Percentiles rank a stretch among this genome's conserved stretches.
These are phyloP conservation scores for Spheniscus mendiculus DNA, from an alignment of 2,113 vertebrate species.

Conservation along the genomic window DNA sequence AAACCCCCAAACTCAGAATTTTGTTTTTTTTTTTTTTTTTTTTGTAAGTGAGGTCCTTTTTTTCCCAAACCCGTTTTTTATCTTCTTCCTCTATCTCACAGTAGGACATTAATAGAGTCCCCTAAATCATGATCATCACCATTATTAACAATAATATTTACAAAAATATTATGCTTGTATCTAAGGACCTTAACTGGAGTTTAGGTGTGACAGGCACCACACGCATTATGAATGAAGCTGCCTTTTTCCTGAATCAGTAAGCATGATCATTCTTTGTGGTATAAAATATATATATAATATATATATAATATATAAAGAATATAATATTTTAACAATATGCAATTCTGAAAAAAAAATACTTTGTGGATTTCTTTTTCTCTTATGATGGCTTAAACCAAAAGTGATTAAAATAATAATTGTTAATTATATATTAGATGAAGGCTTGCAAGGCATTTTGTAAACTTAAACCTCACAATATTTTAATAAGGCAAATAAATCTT, in stretches of 20 bases:
- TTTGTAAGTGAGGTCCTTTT: background rate
- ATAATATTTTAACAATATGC: background rate
- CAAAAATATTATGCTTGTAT: background rate
- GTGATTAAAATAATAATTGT: background rate
- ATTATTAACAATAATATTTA: background rate
- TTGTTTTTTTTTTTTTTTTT: background rate
- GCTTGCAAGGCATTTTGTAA: background rate
- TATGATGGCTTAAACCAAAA: background rate
- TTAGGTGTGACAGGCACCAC: background rate
- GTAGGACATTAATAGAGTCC: background rate
- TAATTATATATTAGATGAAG: background rate
- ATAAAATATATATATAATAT: background rate
- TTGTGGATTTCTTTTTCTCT: background rate
- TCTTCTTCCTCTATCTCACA: background rate
- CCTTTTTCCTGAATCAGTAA: background rate
- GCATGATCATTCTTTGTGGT: background rate
- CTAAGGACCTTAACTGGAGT: background rate
- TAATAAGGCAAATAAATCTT: background rate
- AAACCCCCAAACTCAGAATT: too few relatives aligned
- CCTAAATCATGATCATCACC: background rate
- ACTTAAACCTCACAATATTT: background rate
- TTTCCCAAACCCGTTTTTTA: background rate
- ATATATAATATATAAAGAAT: too few relatives aligned
- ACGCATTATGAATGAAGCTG: background rate
- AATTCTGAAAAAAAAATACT: background rate